phyloP scores from a whole-genome alignment of 2,888 invertebrate genomes.

The Euzophera pinguis region DNA sequence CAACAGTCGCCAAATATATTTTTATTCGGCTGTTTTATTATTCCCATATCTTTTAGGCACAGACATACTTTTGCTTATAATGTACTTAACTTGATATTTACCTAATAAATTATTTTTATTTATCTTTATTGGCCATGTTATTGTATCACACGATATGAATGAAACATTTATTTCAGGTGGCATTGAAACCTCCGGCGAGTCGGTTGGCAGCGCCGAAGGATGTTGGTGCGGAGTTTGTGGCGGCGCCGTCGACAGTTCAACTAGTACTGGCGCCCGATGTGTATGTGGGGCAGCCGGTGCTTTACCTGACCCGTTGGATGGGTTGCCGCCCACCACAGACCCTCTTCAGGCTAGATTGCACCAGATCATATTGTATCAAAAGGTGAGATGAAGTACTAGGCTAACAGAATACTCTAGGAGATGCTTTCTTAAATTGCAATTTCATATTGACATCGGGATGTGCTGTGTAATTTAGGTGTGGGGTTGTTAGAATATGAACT shows the following conservation, averaged over 20 bases:
- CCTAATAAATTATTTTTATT: too few relatives aligned
- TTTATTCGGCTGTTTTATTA: too few relatives aligned
- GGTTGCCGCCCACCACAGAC: constrained; percentile 64
- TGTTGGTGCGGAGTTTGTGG: constrained; percentile 35
- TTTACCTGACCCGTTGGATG: constrained; percentile 23
- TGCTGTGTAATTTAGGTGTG: too few relatives aligned
- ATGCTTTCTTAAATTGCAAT: too few relatives aligned
- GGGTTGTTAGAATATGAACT: too few relatives aligned
- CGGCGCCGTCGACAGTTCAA: constrained; percentile 6
- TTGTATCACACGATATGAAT: background rate
- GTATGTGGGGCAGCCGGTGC: constrained; percentile 34
- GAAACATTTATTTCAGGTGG: constrained; percentile 31
- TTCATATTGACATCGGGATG: too few relatives aligned
- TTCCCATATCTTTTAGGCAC: too few relatives aligned
- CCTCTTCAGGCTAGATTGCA: constrained; percentile 87
- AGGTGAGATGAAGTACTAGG: constrained; percentile 66
- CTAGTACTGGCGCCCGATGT: constrained; percentile 34
- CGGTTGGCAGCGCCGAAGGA: constrained; percentile 32
- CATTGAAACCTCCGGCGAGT: constrained; percentile 41
- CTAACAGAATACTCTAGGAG: too few relatives aligned
- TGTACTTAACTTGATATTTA: too few relatives aligned
- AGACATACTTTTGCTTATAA: too few relatives aligned
- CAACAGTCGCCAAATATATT: too few relatives aligned
- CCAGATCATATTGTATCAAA: constrained; percentile 90
- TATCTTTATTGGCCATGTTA: too few relatives aligned